Evolutionary conservation across 2,888 invertebrate species (phyloP), one percentile per base, ranked within the genome.

Genomic region (Eucera pruinosa): DNA sequence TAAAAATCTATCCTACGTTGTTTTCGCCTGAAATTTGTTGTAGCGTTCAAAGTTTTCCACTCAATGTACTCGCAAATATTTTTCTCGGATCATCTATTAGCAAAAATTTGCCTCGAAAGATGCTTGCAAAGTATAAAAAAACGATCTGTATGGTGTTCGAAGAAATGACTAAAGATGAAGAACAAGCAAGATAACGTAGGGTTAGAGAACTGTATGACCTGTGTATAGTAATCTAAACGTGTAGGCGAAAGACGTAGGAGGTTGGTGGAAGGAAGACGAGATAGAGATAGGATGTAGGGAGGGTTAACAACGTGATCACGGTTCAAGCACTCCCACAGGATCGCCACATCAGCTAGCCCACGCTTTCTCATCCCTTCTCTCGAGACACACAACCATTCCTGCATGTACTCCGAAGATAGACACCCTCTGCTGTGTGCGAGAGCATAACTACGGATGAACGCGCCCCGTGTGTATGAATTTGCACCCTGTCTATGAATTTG

Each of bases 291-390:
- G 70, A 70, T 74, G 65, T 76, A 68, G 78, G 78, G 69, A 82
- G 82, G 81, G 86, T 87, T 88, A 88, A 88, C 88, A 88, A 87
- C 85, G 87, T 84, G 88, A 88, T 88, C 88, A 84, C 82, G 84
- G 86, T 87, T 87, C 87, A 83, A 88, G 87, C 81, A 86, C 87
- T 86, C 88, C 88, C 87, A 57, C 77, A 87, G 88, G 88, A 88
- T 87, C 87, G 80, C 80, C 84, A 69, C 82, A 82, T 87, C 83
- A 80, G 76, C 85, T 66, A 66, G 77, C 55, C 68, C 61, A 75
- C 62, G 73, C 65, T 72, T 75, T 72, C 78, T 64, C 74, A 27
- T 45, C 18, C 64, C 52, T 39, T 13, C 47, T 39, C 70, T 39
- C 47, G n/a, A 50, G 23, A 39, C 33, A 15, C 47, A 25, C 72